Evolutionary conservation across 2,888 invertebrate genomes (phyloP).

Genomic region (Corbicula japonica): DNA sequence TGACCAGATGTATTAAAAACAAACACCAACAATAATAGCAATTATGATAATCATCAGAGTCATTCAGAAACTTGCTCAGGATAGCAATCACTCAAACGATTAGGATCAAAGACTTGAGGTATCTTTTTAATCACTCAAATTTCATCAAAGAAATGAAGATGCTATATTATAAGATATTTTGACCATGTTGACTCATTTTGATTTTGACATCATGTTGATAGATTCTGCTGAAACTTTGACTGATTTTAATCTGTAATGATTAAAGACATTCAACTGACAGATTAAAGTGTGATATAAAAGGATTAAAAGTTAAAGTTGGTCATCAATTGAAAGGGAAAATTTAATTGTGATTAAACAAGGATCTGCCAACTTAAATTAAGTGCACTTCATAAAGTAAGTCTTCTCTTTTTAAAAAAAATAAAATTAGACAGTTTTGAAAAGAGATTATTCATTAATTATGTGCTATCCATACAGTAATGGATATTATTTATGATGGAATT

Average conservation of each 20-base stretch:
- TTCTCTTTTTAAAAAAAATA: too few relatives aligned
- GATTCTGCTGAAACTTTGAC: conserved; percentile 19
- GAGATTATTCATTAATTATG: too few relatives aligned
- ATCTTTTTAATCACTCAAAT: conserved; percentile 44
- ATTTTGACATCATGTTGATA: conserved; percentile 12
- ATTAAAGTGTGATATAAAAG: too few relatives aligned
- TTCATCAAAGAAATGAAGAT: conserved; percentile 21
- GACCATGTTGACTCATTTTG: conserved; percentile 27
- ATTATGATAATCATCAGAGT: conserved; percentile 29
- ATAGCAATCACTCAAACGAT: conserved; percentile 49
- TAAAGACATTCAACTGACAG: conserved; percentile 26
- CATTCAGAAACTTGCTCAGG: conserved; percentile 13
- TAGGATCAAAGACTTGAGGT: conserved; percentile 41
- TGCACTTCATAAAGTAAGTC: too few relatives aligned
- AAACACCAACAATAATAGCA: conserved; percentile 30
- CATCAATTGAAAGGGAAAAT: too few relatives aligned
- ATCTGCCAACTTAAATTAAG: too few relatives aligned
- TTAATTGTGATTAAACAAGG: too few relatives aligned
- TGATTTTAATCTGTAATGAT: conserved; percentile 31
- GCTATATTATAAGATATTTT: conserved; percentile 23
- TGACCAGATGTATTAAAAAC: conserved; percentile 17
- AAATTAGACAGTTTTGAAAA: too few relatives aligned
- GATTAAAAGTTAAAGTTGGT: too few relatives aligned
- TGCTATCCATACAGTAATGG: too few relatives aligned
- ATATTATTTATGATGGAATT: too few relatives aligned